Conservation (phyloP, 2,888 invertebrate genomes). For the Cynaeus angustus region DNA sequence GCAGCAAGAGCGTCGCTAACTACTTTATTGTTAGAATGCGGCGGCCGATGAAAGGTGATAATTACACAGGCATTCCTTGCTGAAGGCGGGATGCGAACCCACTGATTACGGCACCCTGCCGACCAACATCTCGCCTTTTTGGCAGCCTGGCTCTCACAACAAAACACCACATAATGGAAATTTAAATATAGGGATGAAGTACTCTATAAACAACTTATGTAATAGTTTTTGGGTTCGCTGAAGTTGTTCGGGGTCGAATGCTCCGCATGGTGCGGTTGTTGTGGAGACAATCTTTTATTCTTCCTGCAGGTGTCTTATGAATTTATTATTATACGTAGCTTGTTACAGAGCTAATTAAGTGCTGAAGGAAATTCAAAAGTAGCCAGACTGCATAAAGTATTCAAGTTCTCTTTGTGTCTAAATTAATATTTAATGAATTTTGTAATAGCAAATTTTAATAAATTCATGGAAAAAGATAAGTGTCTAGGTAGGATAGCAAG, state of each 20-base stretch:
- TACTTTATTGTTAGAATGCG: conserved; percentile 56
- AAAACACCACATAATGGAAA: conserved; percentile 53
- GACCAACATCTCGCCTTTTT: conserved; percentile 56
- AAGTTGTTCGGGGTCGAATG: neutral
- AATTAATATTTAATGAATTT: no score
- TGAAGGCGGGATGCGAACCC: conserved; percentile 55
- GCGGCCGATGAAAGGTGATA: conserved; percentile 58
- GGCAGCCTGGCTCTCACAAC: conserved; percentile 49
- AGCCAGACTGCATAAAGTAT: no score
- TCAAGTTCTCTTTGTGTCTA: no score
- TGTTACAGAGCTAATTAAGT: no score
- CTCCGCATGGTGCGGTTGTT: neutral
- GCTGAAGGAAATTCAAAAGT: no score
- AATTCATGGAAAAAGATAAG: no score
- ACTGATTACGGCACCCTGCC: conserved; percentile 55
- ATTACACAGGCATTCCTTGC: conserved; percentile 56
- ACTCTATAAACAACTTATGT: conserved; percentile 45
- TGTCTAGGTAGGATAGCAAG: no score
- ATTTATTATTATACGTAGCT: neutral
- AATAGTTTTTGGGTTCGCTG: conserved; percentile 23
- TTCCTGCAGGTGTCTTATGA: neutral
- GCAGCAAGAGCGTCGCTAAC: conserved; percentile 51
- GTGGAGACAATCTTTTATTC: conserved; percentile 4
- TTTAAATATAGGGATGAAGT: conserved; percentile 51
- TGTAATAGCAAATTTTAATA: no score